Evolutionary conservation across 2,113 vertebrate genomes (phyloP).

Genomic region (Ammospiza nelsoni): DNA sequence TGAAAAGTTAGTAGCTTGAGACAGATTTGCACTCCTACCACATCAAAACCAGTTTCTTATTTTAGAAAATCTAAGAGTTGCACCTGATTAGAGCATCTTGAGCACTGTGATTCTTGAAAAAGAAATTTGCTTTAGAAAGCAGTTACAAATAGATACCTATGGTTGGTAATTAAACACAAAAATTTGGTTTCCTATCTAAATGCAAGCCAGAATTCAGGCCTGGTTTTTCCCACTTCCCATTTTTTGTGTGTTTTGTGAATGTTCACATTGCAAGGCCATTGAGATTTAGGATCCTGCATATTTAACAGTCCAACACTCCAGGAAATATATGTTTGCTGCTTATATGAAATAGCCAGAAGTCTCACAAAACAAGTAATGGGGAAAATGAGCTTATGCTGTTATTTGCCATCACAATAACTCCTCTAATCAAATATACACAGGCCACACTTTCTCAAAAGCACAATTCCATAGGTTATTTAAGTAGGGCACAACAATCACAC

Average conservation of each 20-base stretch:
- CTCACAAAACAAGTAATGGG: not conserved
- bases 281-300: not conserved
- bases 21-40: not conserved
- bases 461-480: not conserved
- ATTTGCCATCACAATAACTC: not conserved
- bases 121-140: not conserved
- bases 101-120: not conserved
- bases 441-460: not conserved
- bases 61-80: slow-evolving; percentile 14
- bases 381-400: not conserved
- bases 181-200: not conserved
- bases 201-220: not conserved
- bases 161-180: not conserved
- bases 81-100: not conserved
- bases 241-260: not conserved
- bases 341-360: not conserved
- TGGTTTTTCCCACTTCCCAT: not conserved
- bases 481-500: not conserved
- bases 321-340: not conserved
- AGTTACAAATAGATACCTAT: not conserved
- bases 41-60: slow-evolving; percentile 2
- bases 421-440: not conserved
- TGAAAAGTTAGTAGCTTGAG: slow-evolving; percentile 37
- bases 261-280: not conserved
- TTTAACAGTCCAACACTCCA: not conserved